Evolutionary conservation across 2,888 invertebrate genomes (phyloP), one percentile per base, ranked within the genome.

Genomic region (Ceratothoa steindachneri): DNA sequence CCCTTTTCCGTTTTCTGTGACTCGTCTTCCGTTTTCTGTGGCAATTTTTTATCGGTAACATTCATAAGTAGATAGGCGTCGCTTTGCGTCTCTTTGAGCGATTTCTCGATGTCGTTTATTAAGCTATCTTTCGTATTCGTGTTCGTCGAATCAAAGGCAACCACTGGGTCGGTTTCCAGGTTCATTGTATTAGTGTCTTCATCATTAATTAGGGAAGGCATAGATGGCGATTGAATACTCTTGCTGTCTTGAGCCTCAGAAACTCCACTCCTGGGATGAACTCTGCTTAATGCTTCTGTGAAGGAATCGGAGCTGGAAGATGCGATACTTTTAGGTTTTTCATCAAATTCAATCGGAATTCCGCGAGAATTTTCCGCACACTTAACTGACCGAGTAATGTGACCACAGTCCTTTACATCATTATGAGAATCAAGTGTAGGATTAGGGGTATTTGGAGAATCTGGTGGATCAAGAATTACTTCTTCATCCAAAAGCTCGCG

Each of bases 1-100:
- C 24, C n/a, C 12, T 60, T 60, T 60, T 60, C 60, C 60, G 60
- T 60, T 60, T 60, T 60, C 60, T 60, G n/a, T 60, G 22, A 60
- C 24, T 60, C 60, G 15, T 5, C 15, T 22, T 12, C 9, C 2
- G 60, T 60, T 60, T 60, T 60, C 60, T 60, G n/a, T 60, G 24
- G 12, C 19, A 12, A 24, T 22, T 24, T 60, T 60, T 60, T 24
- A 3, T 60, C 60, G 24, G n/a, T 60, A 60, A 60, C 60, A 22
- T 60, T 60, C 12, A 1, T 60, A 60, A 60, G 24, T 15, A 15
- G 12, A 60, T 60, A 12, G 22, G 27, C 5, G 5, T 41, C 41
- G 7, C 7, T 41, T 41, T 41, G 2, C 24, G 22, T 60, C 3
- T 60, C 60, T 60, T 60, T 60, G 60, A 60, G 60, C 19, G 60